Evolutionary conservation across 2,113 vertebrate species (phyloP).

Genomic region (Sisor rabdophorus): DNA sequence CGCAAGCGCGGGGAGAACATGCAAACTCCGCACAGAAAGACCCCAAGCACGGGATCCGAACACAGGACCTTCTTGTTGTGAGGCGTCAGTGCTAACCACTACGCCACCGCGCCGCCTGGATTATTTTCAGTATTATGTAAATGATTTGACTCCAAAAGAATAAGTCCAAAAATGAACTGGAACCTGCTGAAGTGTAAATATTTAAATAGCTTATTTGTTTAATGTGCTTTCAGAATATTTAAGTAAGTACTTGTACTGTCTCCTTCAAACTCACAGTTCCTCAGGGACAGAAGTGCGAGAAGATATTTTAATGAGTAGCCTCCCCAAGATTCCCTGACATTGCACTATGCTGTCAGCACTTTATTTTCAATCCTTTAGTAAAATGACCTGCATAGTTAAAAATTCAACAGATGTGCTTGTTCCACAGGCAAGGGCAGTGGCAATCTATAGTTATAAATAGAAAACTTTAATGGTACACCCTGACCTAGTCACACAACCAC

Average conservation of each 20-base stretch:
- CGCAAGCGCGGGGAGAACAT: too few species aligned
- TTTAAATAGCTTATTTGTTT: neutral
- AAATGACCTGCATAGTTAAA: slow-evolving; percentile 55
- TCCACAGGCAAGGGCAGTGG: slow-evolving; percentile 55
- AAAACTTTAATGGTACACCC: neutral
- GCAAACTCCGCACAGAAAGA: too few species aligned
- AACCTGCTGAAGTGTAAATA: slow-evolving; percentile 4
- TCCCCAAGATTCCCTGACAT: slow-evolving; percentile 38
- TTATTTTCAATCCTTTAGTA: slow-evolving; percentile 41
- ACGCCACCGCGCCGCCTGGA: too few species aligned
- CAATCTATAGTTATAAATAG: slow-evolving; percentile 38
- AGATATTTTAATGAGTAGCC: slow-evolving; percentile 21
- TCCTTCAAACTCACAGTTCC: slow-evolving; percentile 35
- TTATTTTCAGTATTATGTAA: slow-evolving; percentile 29
- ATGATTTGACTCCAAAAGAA: neutral
- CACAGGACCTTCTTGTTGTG: too few species aligned
- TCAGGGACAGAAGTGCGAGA: slow-evolving; percentile 9
- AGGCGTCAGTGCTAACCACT: too few species aligned
- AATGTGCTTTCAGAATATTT: neutral
- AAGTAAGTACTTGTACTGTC: slow-evolving; percentile 15
- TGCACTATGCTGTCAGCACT: slow-evolving; percentile 30
- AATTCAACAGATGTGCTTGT: slow-evolving; percentile 61
- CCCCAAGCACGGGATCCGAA: too few species aligned
- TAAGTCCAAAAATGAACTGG: neutral
- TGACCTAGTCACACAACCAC: neutral